Evolutionary conservation across 2,888 invertebrate genomes (phyloP).

Genomic region (Aphidius colemani): DNA sequence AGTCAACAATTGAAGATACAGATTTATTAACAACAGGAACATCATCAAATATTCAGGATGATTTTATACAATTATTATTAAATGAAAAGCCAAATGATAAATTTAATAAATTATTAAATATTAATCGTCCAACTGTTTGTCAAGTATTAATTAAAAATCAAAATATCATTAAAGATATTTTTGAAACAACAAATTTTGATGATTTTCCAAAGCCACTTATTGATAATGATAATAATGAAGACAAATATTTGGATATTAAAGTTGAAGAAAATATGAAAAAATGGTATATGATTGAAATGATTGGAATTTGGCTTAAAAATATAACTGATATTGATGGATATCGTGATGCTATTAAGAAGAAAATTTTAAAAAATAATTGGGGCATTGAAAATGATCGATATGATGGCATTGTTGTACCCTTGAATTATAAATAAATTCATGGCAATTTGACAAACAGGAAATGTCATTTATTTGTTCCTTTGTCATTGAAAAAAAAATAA

Average conservation of each 20-base stretch:
- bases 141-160: slow-evolving; percentile 34
- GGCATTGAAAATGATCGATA: slow-evolving; percentile 38
- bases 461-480: background rate
- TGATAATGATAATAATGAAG: slow-evolving; percentile 19
- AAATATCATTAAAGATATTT: slow-evolving; percentile 31
- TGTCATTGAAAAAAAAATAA: background rate
- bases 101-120: slow-evolving; percentile 33
- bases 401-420: slow-evolving; percentile 38
- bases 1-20: slow-evolving; percentile 27
- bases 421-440: slow-evolving; percentile 37
- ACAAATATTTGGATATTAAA: slow-evolving; percentile 20
- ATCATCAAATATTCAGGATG: slow-evolving; percentile 29
- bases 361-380: slow-evolving; percentile 34
- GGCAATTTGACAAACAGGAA: slow-evolving; percentile 18
- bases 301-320: slow-evolving; percentile 38
- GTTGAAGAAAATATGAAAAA: slow-evolving; percentile 37
- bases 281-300: slow-evolving; percentile 41
- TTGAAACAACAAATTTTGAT: slow-evolving; percentile 33
- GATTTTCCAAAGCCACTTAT: slow-evolving; percentile 37
- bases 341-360: slow-evolving; percentile 36
- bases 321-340: slow-evolving; percentile 35
- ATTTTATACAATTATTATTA: slow-evolving; percentile 35
- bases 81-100: slow-evolving; percentile 34
- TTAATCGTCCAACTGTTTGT: slow-evolving; percentile 34
- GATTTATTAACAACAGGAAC: slow-evolving; percentile 2